Conservation (phyloP, 1,140 invertebrate species). For the Penaeus japonicus region DNA sequence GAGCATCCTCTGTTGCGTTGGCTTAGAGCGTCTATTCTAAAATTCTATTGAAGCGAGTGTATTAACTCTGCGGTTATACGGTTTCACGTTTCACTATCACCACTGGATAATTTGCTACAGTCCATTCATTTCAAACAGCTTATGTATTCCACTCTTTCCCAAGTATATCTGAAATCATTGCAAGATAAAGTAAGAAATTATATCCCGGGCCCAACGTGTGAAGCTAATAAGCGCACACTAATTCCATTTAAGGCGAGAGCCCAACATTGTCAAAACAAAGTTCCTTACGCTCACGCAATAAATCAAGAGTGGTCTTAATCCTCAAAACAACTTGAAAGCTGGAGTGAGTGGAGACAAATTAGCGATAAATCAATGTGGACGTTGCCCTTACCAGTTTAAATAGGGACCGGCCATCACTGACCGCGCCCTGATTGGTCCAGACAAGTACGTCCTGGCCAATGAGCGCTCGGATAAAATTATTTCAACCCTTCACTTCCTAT, state of each 20-base stretch:
- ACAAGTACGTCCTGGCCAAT: slow-evolving; percentile 42
- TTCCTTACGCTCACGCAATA: neutral
- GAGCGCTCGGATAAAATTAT: neutral
- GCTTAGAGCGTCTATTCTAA: too few relatives aligned
- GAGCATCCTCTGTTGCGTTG: too few relatives aligned
- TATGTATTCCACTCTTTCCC: slow-evolving; percentile 19
- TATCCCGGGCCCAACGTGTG: too few relatives aligned
- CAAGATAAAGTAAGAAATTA: too few relatives aligned
- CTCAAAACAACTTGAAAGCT: slow-evolving; percentile 47
- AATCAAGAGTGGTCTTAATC: neutral
- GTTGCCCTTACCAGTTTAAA: slow-evolving; percentile 36
- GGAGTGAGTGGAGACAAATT: slow-evolving; percentile 39
- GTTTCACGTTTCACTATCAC: neutral
- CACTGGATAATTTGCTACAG: neutral
- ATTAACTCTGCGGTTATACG: neutral
- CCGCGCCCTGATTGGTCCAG: slow-evolving; percentile 24
- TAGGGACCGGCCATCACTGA: slow-evolving; percentile 19
- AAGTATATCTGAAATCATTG: too few relatives aligned
- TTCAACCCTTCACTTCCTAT: neutral
- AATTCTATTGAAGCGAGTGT: too few relatives aligned
- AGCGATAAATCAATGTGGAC: slow-evolving; percentile 46
- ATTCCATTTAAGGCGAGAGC: too few relatives aligned
- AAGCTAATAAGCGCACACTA: too few relatives aligned
- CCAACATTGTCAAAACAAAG: too few relatives aligned
- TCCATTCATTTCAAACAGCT: neutral